Percentiles rank a stretch among this genome's conserved stretches.
Conservation (phyloP, 2,113 vertebrate genomes). For the Xenopus tropicalis region UCB_Xtro_10.0 CM004447.2:150359501-150360000, state of each 20-base stretch:
- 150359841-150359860: no score
- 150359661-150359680: conserved; percentile 3
- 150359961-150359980: no score
- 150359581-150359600: neutral
- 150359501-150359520: no score
- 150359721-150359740: neutral
- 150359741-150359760: conserved; percentile 25
- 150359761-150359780: conserved; percentile 8
- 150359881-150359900: no score
- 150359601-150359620: neutral
- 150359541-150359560: neutral
- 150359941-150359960: no score
- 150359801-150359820: no score
- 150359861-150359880: no score
- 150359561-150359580: neutral
- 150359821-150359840: no score
- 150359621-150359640: conserved; percentile 5
- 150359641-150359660: neutral
- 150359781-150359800: neutral
- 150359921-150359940: no score
- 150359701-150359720: neutral
- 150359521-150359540: no score
- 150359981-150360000: no score
- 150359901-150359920: no score
- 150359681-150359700: neutral